Evolutionary conservation across 1,140 invertebrate genomes (phyloP).

Genomic region (Heliconius himera): DNA sequence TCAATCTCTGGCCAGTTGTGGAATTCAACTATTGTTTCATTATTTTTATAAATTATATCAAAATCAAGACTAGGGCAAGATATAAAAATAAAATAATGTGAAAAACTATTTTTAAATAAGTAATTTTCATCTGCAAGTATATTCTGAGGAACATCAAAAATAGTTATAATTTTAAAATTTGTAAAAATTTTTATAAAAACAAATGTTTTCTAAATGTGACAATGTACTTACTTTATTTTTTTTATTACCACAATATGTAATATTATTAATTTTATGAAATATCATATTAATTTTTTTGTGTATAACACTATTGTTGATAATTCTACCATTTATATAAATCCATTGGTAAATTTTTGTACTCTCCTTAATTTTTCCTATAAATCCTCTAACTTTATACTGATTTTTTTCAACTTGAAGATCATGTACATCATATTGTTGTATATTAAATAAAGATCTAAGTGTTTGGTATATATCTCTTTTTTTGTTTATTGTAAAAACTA

Average conservation of each 20-base stretch:
- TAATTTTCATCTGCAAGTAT: conserved; percentile 41
- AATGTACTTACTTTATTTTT: conserved; percentile 51
- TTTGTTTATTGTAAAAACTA: conserved; percentile 83
- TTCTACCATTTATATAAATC: conserved; percentile 84
- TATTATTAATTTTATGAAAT: conserved; percentile 52
- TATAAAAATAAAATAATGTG: conserved; percentile 84
- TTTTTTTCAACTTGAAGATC: conserved; percentile 79
- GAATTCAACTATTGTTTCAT: conserved; percentile 83
- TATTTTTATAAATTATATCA: conserved; percentile 81
- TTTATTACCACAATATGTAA: conserved; percentile 25
- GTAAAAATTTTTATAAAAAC: neutral
- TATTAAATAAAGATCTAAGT: conserved; percentile 79
- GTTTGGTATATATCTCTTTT: conserved; percentile 78
- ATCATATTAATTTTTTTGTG: conserved; percentile 80
- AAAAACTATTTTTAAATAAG: conserved; percentile 66
- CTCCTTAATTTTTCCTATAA: conserved; percentile 78
- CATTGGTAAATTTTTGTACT: conserved; percentile 81
- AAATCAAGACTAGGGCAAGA: conserved; percentile 82
- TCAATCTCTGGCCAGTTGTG: conserved; percentile 82
- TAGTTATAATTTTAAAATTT: conserved; percentile 7
- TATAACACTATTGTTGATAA: conserved; percentile 80
- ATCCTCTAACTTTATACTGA: conserved; percentile 81
- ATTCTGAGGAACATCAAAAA: conserved; percentile 2
- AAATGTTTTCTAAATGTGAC: neutral
- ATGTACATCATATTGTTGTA: conserved; percentile 70